Evolutionary conservation across 2,113 vertebrate species (phyloP).

Genomic region (Coreoperca whiteheadi): DNA sequence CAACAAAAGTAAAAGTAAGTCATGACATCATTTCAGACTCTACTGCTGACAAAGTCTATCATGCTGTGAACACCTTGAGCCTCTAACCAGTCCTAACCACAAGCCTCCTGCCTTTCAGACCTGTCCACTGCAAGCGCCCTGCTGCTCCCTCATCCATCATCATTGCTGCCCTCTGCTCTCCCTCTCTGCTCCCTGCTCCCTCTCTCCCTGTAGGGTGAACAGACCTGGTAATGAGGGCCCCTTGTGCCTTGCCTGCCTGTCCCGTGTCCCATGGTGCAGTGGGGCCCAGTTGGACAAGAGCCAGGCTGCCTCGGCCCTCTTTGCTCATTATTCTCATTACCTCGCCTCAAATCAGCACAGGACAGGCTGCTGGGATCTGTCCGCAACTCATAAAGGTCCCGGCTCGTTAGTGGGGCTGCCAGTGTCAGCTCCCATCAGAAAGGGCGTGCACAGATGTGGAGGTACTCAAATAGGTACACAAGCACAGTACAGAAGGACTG

Average conservation of each 20-base stretch:
- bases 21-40: slow-evolving; percentile 35
- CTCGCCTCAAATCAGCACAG: slow-evolving; percentile 82
- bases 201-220: slow-evolving; percentile 70
- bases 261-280: slow-evolving; percentile 82
- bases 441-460: slow-evolving; percentile 59
- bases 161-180: slow-evolving; percentile 69
- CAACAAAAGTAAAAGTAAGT: slow-evolving; percentile 4
- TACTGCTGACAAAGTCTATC: slow-evolving; percentile 51
- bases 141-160: slow-evolving; percentile 80
- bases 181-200: slow-evolving; percentile 53
- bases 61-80: slow-evolving; percentile 66
- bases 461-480: slow-evolving; percentile 54
- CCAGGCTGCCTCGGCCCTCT: slow-evolving; percentile 74
- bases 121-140: slow-evolving; percentile 64
- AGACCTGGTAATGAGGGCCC: slow-evolving; percentile 81
- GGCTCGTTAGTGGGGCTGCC: slow-evolving; percentile 77
- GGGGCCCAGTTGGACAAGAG: slow-evolving; percentile 80
- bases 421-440: slow-evolving; percentile 58
- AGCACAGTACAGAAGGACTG: slow-evolving; percentile 23
- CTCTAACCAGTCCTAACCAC: slow-evolving; percentile 54
- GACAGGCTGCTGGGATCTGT: slow-evolving; percentile 86
- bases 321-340: slow-evolving; percentile 87
- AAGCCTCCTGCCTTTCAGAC: slow-evolving; percentile 66
- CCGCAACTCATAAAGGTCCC: slow-evolving; percentile 82
- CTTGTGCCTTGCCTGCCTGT: slow-evolving; percentile 80